Evolutionary conservation across 2,888 invertebrate genomes (phyloP).

Genomic region (Ichneumoninae sp.): DNA sequence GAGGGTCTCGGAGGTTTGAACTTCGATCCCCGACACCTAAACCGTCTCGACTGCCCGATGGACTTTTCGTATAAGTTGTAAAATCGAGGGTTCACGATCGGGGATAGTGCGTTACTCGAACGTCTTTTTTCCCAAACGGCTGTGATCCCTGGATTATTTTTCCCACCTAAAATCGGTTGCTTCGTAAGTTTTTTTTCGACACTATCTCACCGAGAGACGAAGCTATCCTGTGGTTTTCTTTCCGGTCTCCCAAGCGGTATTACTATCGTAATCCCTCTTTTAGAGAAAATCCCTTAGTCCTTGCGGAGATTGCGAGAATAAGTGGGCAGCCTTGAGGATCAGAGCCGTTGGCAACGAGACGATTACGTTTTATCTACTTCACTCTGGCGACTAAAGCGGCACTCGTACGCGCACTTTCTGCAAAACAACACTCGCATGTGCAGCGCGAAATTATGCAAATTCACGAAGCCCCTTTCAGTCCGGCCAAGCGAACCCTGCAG

Average conservation of each 20-base stretch:
- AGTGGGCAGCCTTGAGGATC: constrained; percentile 60
- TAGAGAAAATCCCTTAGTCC: constrained; percentile 40
- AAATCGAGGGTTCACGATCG: not conserved
- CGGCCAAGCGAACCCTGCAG: constrained; percentile 2
- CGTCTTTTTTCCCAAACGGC: not conserved
- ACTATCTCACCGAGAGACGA: not conserved
- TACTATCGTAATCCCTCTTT: constrained; percentile 35
- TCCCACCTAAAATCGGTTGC: not conserved
- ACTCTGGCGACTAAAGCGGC: constrained; percentile 12
- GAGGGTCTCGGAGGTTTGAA: constrained; percentile 19
- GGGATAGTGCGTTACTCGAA: not conserved
- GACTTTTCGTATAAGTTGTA: not conserved
- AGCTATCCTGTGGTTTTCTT: not conserved
- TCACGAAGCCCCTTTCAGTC: constrained; percentile 21
- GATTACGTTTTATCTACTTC: constrained; percentile 59
- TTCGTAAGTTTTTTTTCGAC: not conserved
- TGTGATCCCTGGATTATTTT: not conserved
- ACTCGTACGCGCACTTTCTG: constrained; percentile 31
- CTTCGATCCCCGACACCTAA: not conserved
- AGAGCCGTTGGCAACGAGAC: constrained; percentile 26
- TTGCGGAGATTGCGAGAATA: constrained; percentile 52
- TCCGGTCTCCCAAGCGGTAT: constrained; percentile 20
- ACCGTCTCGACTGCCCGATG: not conserved
- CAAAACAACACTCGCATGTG: constrained; percentile 62
- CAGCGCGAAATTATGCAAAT: constrained; percentile 63